These are phyloP conservation scores for Cheilosia impressa DNA, from an alignment of 2,888 invertebrate genomes.

Conservation along the genomic window DNA sequence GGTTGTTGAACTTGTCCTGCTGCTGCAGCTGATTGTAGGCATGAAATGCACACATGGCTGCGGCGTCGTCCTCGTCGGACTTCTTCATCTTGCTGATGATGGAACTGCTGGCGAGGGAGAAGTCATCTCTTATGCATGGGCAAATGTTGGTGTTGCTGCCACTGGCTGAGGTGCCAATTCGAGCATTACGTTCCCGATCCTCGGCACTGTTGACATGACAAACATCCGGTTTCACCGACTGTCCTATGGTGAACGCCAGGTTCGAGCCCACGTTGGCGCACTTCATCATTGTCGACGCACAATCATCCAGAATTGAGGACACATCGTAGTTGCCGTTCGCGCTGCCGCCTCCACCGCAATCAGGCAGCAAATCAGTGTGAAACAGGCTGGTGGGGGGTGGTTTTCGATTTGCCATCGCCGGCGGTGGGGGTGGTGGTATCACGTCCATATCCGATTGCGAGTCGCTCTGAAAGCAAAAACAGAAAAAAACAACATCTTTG, in stretches of 20 bases:
- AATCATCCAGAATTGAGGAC: slow-evolving; percentile 81
- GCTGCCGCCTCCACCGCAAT: slow-evolving; percentile 50
- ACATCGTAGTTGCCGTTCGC: slow-evolving; percentile 71
- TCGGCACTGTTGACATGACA: slow-evolving; percentile 77
- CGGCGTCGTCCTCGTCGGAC: slow-evolving; percentile 57
- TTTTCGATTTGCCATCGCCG: slow-evolving; percentile 81
- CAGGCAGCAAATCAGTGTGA: slow-evolving; percentile 64
- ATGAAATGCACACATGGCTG: slow-evolving; percentile 64
- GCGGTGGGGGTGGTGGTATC: slow-evolving; percentile 83
- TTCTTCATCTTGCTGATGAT: slow-evolving; percentile 64
- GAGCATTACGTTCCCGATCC: slow-evolving; percentile 60
- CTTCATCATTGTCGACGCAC: slow-evolving; percentile 82
- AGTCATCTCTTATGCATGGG: slow-evolving; percentile 79
- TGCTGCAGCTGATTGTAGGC: slow-evolving; percentile 65
- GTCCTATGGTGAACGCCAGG: slow-evolving; percentile 75
- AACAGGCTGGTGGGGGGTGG: slow-evolving; percentile 71
- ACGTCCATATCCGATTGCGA: slow-evolving; percentile 81
- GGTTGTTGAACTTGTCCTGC: slow-evolving; percentile 64
- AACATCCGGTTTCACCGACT: slow-evolving; percentile 78
- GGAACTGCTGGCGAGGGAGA: slow-evolving; percentile 74
- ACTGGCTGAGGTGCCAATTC: slow-evolving; percentile 38
- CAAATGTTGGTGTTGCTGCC: slow-evolving; percentile 61
- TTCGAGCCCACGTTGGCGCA: slow-evolving; percentile 80
- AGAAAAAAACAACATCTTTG: slow-evolving; percentile 34
- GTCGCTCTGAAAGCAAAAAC: slow-evolving; percentile 79